phyloP scores from a whole-genome alignment of 2,888 invertebrate genomes.

The Diabrotica balteata region DNA sequence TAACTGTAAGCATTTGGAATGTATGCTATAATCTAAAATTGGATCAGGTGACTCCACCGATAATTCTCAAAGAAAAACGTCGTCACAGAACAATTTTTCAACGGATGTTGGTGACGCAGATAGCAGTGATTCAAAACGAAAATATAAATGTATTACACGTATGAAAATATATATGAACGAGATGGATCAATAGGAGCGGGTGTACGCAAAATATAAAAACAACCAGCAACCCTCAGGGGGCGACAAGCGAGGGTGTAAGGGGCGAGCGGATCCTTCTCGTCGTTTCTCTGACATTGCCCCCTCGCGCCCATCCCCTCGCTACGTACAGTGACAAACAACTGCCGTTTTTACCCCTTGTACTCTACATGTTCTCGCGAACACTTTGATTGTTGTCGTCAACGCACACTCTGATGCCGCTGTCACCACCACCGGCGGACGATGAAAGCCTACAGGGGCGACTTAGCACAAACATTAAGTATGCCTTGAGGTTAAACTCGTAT shows the following conservation, averaged over 20 bases:
- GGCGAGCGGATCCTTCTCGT: conserved; percentile 33
- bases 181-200: conserved; percentile 55
- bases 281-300: conserved; percentile 36
- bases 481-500: too few species aligned
- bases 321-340: conserved; percentile 55
- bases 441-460: conserved; percentile 5
- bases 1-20: too few species aligned
- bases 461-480: neutral
- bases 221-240: conserved; percentile 53
- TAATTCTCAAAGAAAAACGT: conserved; percentile 1
- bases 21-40: too few species aligned
- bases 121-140: conserved; percentile 48
- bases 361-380: conserved; percentile 47
- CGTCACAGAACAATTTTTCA: conserved; percentile 46
- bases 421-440: conserved; percentile 21
- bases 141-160: conserved; percentile 53
- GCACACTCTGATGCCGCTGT: conserved; percentile 31
- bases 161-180: conserved; percentile 52
- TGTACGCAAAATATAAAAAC: conserved; percentile 56
- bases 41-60: too few species aligned
- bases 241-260: conserved; percentile 15
- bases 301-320: conserved; percentile 38
- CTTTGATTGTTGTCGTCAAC: conserved; percentile 50
- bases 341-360: conserved; percentile 51
- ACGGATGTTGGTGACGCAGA: conserved; percentile 31